A percentile compares a stretch with the other conserved stretches of the same genome.
These are phyloP conservation scores for Smutsia gigantea DNA, from an alignment of 2,797 vertebrate genomes.

Conservation along the genomic window DNA sequence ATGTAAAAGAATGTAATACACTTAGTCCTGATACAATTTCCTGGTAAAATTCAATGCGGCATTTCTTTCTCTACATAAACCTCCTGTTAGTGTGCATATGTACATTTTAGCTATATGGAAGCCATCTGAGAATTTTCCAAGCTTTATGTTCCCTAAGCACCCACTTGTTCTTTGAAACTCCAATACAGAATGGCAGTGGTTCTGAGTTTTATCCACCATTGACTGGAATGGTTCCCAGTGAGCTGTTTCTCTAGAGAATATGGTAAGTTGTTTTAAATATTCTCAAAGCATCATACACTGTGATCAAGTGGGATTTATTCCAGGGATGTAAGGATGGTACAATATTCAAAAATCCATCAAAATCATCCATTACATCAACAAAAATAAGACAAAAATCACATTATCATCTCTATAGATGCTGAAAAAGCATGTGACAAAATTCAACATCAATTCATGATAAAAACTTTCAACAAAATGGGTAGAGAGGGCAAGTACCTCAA, in stretches of 20 bases:
- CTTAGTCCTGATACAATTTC: background rate
- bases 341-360: no score
- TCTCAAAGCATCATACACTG: background rate
- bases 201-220: background rate
- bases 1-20: background rate
- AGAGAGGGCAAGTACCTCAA: no score
- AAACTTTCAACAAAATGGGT: no score
- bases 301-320: no score
- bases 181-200: background rate
- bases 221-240: background rate
- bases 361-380: no score
- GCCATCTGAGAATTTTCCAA: background rate
- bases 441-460: no score
- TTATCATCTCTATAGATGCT: no score
- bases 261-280: background rate
- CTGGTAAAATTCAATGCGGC: background rate
- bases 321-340: no score
- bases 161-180: background rate
- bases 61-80: background rate
- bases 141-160: background rate
- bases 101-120: background rate
- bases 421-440: no score
- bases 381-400: no score
- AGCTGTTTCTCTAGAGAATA: background rate
- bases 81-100: background rate